These are phyloP conservation scores for Odontophorus gujanensis DNA, from an alignment of 2,113 vertebrate species.

Conservation along the genomic window DNA sequence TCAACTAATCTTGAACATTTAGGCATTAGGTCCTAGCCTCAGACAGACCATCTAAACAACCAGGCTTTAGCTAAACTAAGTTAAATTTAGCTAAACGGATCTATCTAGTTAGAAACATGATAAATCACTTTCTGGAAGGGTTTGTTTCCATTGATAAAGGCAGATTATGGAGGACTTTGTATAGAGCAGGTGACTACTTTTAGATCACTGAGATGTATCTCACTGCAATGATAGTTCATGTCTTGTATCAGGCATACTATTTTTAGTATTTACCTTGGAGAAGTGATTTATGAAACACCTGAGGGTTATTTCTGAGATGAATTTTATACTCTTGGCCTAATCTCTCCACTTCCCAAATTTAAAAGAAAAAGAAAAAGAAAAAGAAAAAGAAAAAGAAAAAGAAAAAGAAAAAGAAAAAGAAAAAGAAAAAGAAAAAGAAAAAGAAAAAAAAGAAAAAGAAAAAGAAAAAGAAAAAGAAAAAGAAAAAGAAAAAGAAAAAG, in stretches of 20 bases:
- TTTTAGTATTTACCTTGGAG: background rate
- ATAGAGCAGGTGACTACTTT: background rate
- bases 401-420: background rate
- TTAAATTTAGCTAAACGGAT: background rate
- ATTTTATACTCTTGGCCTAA: background rate
- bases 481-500: background rate
- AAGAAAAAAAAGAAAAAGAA: background rate
- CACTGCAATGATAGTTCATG: rapidly evolving
- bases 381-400: background rate
- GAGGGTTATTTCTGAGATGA: background rate
- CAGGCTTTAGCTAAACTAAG: background rate
- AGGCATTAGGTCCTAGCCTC: background rate
- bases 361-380: no score
- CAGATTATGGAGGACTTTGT: background rate
- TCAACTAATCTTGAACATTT: background rate
- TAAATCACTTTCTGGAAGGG: background rate
- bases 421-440: background rate
- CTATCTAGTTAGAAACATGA: background rate
- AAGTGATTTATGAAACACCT: background rate
- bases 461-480: background rate
- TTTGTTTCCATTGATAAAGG: background rate
- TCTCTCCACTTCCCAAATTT: background rate
- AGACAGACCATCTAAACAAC: background rate
- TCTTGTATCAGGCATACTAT: background rate
- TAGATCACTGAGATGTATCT: background rate